Evolutionary conservation across 2,113 vertebrate species (phyloP).

Genomic region (Machaerirhynchus nigripectus): DNA sequence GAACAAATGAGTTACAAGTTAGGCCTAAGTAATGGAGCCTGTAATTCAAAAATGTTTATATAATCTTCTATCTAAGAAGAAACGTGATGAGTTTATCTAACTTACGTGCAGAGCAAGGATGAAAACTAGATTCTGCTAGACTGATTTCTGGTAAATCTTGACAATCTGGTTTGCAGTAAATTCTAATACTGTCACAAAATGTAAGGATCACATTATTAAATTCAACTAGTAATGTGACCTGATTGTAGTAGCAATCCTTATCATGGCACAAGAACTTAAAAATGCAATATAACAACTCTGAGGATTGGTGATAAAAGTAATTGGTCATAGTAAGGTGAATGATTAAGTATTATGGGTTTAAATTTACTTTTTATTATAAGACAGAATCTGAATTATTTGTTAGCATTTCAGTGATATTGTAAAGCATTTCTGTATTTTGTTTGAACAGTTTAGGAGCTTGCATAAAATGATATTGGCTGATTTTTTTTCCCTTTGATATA

Average conservation of each 20-base stretch:
- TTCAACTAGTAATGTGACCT: neutral
- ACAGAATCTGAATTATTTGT: neutral
- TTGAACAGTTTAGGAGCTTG: slow-evolving; percentile 39
- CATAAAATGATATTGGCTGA: slow-evolving; percentile 12
- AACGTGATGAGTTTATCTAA: neutral
- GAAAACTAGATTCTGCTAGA: neutral
- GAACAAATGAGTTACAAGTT: neutral
- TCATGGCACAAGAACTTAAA: neutral
- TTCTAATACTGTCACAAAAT: neutral
- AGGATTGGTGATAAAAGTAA: neutral
- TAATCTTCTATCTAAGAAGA: slow-evolving; percentile 3
- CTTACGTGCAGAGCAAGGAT: neutral
- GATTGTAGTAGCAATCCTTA: neutral
- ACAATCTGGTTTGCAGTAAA: slow-evolving; percentile 37
- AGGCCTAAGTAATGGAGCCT: neutral
- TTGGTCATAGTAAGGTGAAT: neutral
- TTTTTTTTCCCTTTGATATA: slow-evolving; percentile 36
- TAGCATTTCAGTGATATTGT: slow-evolving; percentile 38
- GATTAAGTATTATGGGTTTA: neutral
- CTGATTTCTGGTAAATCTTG: neutral
- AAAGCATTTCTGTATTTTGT: slow-evolving; percentile 35
- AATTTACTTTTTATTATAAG: neutral
- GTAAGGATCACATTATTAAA: neutral
- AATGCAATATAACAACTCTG: neutral
- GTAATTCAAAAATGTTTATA: neutral